Base-by-base conservation (phyloP, 1,140 invertebrate genomes). In the Scaptodrosophila lebanonensis region DNA sequence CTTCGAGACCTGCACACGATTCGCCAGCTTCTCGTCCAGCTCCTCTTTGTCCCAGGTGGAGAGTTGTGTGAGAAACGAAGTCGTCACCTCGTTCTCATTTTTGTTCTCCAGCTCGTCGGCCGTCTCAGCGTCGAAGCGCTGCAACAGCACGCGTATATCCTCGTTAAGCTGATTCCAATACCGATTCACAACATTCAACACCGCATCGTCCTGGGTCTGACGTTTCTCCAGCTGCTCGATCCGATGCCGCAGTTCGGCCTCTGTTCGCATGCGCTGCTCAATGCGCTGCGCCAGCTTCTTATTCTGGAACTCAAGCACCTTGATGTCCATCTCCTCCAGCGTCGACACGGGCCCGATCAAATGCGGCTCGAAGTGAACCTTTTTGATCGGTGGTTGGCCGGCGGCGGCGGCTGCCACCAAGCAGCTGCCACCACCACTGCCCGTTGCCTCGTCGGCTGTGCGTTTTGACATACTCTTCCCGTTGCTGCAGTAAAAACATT, bases 81-180 rank as follows among this genome's bases (percentile, higher is more conserved):
- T 98, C 5, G 97, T 98, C 1, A 96, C 96, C 89, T 97, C 96
- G 89, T 95, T 97, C 88, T 98, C 97, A 91, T 98, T 97, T 90
- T 94, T 95, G 86, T 95, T 97, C 89, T 98, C 96, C 15, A 94
- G 94, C 88, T 98, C 97, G 91, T 98, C 97, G 18, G 96, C 95
- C 29, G 96, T 98, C 88, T 99, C 97, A 7, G 97, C 95, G 91
- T 98, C 97, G 90, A 99, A 98, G 73, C 97, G 90, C 87, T 98
- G 97, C 52, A 99, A 88, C 16, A 99, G 86, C 20, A 99, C 93
- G 67, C 97, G 88, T 60, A 99, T 96, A 88, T 99, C 97, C 90
- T 99, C 97, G 90, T 99, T 97, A 8, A 98, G 89, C 85, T 97
- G 93, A 89, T 97, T 99, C 97, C 97, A 99, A 88, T 99, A 98